A percentile compares a stretch with the other conserved stretches of the same genome.
Evolutionary conservation across 2,113 vertebrate genomes (phyloP).

Genomic region (Lampris incognitus): DNA sequence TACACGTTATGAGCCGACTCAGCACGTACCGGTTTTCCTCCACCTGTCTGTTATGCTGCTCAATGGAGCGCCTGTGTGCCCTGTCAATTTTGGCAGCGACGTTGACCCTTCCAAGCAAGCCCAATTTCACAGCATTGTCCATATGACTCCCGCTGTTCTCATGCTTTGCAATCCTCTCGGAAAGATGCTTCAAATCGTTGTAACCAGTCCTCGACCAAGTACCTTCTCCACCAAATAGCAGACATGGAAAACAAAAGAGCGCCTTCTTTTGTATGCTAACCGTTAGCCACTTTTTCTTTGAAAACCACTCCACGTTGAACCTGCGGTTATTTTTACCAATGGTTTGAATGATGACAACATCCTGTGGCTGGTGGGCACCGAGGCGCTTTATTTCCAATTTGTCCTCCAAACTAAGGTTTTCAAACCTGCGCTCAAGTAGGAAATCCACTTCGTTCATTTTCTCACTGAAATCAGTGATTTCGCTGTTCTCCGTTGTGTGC

Average conservation of each 20-base stretch:
- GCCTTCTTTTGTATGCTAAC: slow-evolving; percentile 8
- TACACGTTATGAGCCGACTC: not conserved
- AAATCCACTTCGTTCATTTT: slow-evolving; percentile 37
- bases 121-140: not conserved
- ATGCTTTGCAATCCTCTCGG: not conserved
- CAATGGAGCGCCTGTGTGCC: too few relatives aligned
- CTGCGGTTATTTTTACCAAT: not conserved
- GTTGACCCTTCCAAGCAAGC: not conserved
- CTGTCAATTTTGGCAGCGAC: not conserved
- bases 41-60: too few relatives aligned
- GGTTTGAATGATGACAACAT: not conserved
- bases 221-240: slow-evolving; percentile 5
- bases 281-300: slow-evolving; percentile 7
- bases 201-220: too few relatives aligned
- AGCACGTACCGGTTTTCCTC: too few relatives aligned
- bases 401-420: slow-evolving; percentile 66
- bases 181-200: not conserved
- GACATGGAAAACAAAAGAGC: slow-evolving; percentile 13
- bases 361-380: not conserved
- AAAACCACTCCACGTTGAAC: slow-evolving; percentile 2
- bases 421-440: slow-evolving; percentile 80
- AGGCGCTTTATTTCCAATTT: not conserved
- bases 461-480: slow-evolving; percentile 54
- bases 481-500: too few relatives aligned
- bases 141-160: not conserved